Conservation (phyloP, 64 coral and sea anemone genomes). For the Dendrophyllia cribrosa region DNA sequence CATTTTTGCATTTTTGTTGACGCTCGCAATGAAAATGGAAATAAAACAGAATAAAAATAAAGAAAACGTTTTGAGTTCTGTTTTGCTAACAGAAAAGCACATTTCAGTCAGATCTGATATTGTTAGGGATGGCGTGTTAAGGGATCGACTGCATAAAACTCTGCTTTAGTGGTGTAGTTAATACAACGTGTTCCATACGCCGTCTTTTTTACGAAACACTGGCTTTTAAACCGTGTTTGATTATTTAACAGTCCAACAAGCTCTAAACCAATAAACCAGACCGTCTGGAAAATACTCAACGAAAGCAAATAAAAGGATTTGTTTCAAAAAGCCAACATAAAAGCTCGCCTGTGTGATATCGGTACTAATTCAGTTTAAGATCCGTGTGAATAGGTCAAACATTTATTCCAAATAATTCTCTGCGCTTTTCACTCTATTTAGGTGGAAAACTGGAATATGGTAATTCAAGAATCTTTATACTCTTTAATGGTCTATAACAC, state of each 20-base stretch:
- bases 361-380: not conserved
- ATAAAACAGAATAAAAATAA: conserved; percentile 1
- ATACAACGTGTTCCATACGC: not conserved
- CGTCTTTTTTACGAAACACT: not conserved
- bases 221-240: not conserved
- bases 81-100: not conserved
- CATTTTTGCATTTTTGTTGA: not conserved
- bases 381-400: too few relatives aligned
- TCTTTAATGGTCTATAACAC: not conserved
- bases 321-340: not conserved
- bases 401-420: too few relatives aligned
- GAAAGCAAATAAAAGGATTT: not conserved
- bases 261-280: not conserved
- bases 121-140: conserved; percentile 10
- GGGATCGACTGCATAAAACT: conserved; percentile 10
- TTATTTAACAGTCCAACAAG: conserved; percentile 20
- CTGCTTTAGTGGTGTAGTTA: not conserved
- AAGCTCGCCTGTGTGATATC: not conserved
- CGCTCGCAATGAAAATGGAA: not conserved
- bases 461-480: not conserved
- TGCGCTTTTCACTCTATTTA: not conserved
- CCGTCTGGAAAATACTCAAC: not conserved
- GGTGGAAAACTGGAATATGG: conserved; percentile 5
- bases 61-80: not conserved
- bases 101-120: not conserved